These are phyloP conservation scores for Chelonus formosanus DNA, from an alignment of 2,888 invertebrate genomes.

Conservation along the genomic window DNA sequence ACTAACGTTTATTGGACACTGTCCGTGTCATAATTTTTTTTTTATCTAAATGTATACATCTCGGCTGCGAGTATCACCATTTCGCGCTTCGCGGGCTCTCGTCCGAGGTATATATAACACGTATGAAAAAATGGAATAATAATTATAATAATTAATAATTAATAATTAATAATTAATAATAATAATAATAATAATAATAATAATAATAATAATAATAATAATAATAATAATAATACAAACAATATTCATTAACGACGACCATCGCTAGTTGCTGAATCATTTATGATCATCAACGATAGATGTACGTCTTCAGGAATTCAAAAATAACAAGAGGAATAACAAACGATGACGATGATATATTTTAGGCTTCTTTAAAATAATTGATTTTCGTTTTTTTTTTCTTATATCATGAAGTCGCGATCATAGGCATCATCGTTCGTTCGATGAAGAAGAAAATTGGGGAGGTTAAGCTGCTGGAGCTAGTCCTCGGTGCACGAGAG, in stretches of 20 bases:
- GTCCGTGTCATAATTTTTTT: constrained; percentile 7
- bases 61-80: constrained; percentile 29
- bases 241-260: constrained; percentile 23
- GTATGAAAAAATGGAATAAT: constrained; percentile 28
- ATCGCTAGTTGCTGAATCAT: constrained; percentile 20
- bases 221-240: constrained; percentile 30
- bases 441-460: too few species aligned
- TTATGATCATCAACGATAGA: constrained; percentile 28
- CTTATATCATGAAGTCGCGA: too few species aligned
- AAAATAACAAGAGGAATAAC: too few species aligned
- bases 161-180: constrained; percentile 35
- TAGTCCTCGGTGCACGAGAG: constrained; percentile 17
- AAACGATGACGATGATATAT: too few species aligned
- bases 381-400: too few species aligned
- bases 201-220: constrained; percentile 33
- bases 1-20: constrained; percentile 27
- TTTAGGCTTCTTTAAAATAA: too few species aligned
- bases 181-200: constrained; percentile 27
- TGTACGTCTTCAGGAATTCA: constrained; percentile 11
- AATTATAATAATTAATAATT: constrained; percentile 27
- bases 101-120: constrained; percentile 36
- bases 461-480: too few species aligned
- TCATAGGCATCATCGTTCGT: too few species aligned
- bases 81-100: constrained; percentile 13
- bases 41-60: constrained; percentile 30